phyloP scores from a whole-genome alignment of 2,797 vertebrate species.

The Avahi laniger region DNA sequence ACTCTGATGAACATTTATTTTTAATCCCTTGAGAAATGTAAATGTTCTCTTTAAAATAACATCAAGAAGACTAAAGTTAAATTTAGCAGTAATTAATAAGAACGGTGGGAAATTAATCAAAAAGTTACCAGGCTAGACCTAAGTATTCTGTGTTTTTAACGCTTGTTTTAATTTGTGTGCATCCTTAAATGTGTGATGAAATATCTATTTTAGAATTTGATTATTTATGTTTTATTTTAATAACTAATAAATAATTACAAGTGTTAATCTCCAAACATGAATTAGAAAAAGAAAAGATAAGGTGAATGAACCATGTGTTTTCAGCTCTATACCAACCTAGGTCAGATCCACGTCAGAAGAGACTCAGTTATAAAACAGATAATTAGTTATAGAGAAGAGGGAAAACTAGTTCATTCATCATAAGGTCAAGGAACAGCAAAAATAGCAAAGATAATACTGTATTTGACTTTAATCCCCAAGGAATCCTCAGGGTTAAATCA shows the following conservation, averaged over 20 bases:
- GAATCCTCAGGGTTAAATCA: not conserved
- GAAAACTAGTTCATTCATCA: not conserved
- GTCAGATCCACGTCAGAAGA: not conserved
- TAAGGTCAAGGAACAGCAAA: not conserved
- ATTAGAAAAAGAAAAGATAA: not conserved
- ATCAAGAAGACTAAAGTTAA: slow-evolving; percentile 35
- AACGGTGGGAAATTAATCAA: slow-evolving; percentile 38
- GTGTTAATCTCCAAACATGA: not conserved
- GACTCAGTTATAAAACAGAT: not conserved
- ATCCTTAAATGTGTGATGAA: not conserved
- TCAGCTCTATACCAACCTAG: not conserved
- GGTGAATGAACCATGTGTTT: not conserved
- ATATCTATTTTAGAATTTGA: not conserved
- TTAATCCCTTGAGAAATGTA: slow-evolving; percentile 48
- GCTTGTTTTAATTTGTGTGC: not conserved
- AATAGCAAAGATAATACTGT: not conserved
- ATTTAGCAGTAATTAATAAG: slow-evolving; percentile 24
- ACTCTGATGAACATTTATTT: not conserved
- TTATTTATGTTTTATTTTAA: slow-evolving; percentile 7
- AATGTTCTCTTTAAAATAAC: slow-evolving; percentile 35
- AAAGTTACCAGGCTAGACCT: slow-evolving; percentile 33
- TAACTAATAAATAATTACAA: not conserved
- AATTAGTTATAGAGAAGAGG: not conserved
- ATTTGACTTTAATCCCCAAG: not conserved
- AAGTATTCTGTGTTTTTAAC: not conserved